Evolutionary conservation across 2,888 invertebrate species (phyloP), one percentile per base, ranked within the genome.

Genomic region (Yponomeuta sedellus): DNA sequence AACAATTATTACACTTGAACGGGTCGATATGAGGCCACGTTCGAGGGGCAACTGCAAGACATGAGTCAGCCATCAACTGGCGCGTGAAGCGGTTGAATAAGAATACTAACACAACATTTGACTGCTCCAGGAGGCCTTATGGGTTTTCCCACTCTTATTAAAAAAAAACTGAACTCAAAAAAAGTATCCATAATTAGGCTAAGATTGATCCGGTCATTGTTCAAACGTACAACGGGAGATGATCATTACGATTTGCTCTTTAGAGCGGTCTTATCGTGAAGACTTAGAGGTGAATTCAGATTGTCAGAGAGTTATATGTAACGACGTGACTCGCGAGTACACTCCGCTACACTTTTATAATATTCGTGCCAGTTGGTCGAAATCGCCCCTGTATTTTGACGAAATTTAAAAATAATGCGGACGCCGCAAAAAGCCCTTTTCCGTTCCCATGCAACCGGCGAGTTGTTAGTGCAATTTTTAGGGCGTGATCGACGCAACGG

Each of bases 401-500:
- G 44, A 52, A 52, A 52, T 16, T 52, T 16, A 16, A 52, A 1
- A 12, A 52, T 52, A 52, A 52, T 52, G 44, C 16, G 44, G 44
- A 3, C 16, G 44, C 44, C 12, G 44, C 2, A 52, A 52, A 16
- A 52, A 16, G 44, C 44, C 25, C 44, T 16, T 80, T 86, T 86
- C 87, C 85, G 84, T 86, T 85, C 87, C 81, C 88, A 85, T 77
- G 83, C 75, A 74, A 75, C 69, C 77, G 70, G 74, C 16, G 61
- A 61, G 39, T 87, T 81, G 86, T 88, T 89, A 86, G 76, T 78
- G 79, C 73, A 73, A 83, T 87, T 88, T 88, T 88, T 85, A 85
- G 86, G 88, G 89, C 88, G 88, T 87, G 87, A 88, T 85, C 82
- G 81, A 77, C 79, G 79, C 83, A 82, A 83, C 85, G 74, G 85